Evolutionary conservation across 1,140 invertebrate species (phyloP).

Genomic region (Macrocentrus cingulum): DNA sequence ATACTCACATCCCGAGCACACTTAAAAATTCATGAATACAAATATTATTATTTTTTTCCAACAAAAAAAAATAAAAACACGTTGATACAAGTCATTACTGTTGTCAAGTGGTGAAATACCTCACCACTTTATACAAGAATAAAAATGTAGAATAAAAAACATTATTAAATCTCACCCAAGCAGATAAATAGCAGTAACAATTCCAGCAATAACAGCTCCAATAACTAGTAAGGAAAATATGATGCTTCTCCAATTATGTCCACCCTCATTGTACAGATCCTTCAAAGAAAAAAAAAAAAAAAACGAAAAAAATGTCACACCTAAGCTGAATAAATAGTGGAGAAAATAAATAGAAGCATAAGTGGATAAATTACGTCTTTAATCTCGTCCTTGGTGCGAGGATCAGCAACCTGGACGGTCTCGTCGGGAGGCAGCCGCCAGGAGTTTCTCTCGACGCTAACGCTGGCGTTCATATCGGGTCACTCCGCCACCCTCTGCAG

Average conservation of each 20-base stretch:
- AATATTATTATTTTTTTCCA: too few relatives aligned
- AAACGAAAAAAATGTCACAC: neutral
- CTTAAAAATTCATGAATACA: too few relatives aligned
- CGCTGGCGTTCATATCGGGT: conserved; percentile 77
- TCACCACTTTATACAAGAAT: too few relatives aligned
- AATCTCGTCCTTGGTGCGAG: conserved; percentile 75
- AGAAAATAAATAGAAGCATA: too few relatives aligned
- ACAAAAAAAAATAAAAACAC: too few relatives aligned
- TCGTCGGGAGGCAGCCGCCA: conserved; percentile 86
- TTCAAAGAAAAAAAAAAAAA: conserved; percentile 54
- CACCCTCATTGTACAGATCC: conserved; percentile 67
- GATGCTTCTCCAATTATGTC: conserved; percentile 84
- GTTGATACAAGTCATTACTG: too few relatives aligned
- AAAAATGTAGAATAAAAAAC: too few relatives aligned
- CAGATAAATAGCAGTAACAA: conserved; percentile 81
- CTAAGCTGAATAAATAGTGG: conserved; percentile 63
- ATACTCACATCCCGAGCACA: too few relatives aligned
- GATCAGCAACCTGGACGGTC: conserved; percentile 83
- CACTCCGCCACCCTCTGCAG: conserved; percentile 20
- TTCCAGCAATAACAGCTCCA: conserved; percentile 79
- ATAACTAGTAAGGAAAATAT: conserved; percentile 83
- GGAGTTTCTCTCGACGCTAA: conserved; percentile 77
- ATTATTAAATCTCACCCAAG: conserved; percentile 78
- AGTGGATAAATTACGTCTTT: conserved; percentile 39
- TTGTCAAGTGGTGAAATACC: too few relatives aligned